Evolutionary conservation across 2,797 vertebrate genomes (phyloP).

Genomic region (Cryptoblepharus egeriae): DNA sequence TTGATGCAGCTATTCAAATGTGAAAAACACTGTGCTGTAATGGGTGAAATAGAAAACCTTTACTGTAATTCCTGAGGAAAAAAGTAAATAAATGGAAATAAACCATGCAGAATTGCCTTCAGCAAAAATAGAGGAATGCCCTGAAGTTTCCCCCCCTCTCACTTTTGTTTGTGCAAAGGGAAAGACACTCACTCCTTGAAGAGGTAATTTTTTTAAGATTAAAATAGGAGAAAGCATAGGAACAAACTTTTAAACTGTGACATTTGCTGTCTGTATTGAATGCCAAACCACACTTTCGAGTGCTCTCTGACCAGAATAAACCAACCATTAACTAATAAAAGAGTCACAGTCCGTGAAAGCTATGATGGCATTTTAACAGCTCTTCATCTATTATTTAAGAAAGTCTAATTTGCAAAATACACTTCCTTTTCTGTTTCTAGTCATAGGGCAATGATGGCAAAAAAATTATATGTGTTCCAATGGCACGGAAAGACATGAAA

Average conservation of each 20-base stretch:
- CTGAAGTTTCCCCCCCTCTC: constrained; percentile 62
- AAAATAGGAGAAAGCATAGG: constrained; percentile 59
- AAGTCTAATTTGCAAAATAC: constrained; percentile 72
- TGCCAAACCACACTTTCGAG: constrained; percentile 70
- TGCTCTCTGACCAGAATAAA: constrained; percentile 73
- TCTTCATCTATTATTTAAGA: constrained; percentile 69
- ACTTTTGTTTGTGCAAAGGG: constrained; percentile 42
- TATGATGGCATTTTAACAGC: constrained; percentile 69
- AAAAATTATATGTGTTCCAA: constrained; percentile 68
- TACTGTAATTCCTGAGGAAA: constrained; percentile 77
- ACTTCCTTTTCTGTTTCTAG: constrained; percentile 67
- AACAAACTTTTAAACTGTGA: constrained; percentile 63
- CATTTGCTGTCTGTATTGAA: constrained; percentile 58
- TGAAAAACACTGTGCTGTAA: constrained; percentile 79
- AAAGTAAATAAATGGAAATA: constrained; percentile 80
- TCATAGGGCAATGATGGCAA: constrained; percentile 63
- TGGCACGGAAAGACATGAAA: constrained; percentile 63
- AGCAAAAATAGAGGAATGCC: constrained; percentile 66
- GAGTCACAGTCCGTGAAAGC: constrained; percentile 68
- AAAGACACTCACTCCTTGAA: constrained; percentile 56
- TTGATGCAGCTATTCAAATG: constrained; percentile 84
- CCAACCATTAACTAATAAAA: constrained; percentile 73
- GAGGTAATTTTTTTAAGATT: constrained; percentile 52
- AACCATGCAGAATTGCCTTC: constrained; percentile 75
- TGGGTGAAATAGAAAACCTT: constrained; percentile 81